These are phyloP conservation scores for Drosophila niveifrons DNA, from an alignment of 2,888 invertebrate genomes.

Conservation along the genomic window DNA sequence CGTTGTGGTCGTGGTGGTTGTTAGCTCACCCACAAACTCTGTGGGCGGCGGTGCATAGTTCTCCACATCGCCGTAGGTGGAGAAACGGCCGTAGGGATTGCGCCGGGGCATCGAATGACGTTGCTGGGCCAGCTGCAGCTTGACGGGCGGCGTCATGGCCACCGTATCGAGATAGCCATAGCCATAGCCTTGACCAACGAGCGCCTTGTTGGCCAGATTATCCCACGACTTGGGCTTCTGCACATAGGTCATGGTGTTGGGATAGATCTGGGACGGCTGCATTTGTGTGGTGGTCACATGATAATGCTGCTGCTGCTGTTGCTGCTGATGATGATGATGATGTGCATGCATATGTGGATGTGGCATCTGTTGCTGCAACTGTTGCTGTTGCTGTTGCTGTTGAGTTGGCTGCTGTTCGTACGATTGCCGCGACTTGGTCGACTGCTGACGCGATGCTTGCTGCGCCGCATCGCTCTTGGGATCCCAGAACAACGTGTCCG, in stretches of 20 bases:
- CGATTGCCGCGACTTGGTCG: slow-evolving; percentile 87
- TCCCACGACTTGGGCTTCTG: slow-evolving; percentile 96
- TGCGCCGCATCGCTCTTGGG: slow-evolving; percentile 85
- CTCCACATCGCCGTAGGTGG: slow-evolving; percentile 85
- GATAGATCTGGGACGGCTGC: slow-evolving; percentile 85
- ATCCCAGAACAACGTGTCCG: slow-evolving; percentile 95
- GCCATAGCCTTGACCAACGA: slow-evolving; percentile 94
- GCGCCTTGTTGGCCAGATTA: slow-evolving; percentile 93
- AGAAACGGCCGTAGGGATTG: slow-evolving; percentile 85
- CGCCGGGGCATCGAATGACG: slow-evolving; percentile 86
- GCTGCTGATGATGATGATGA: slow-evolving; percentile 84
- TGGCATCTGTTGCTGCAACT: slow-evolving; percentile 52
- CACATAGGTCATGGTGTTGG: slow-evolving; percentile 85
- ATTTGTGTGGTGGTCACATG: slow-evolving; percentile 85
- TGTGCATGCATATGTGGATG: slow-evolving; percentile 59
- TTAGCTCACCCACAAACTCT: slow-evolving; percentile 85
- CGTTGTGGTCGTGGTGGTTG: slow-evolving; percentile 86
- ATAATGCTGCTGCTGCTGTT: slow-evolving; percentile 84
- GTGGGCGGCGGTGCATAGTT: slow-evolving; percentile 86
- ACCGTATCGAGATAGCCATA: slow-evolving; percentile 92
- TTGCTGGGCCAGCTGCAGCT: slow-evolving; percentile 86
- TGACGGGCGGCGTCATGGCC: slow-evolving; percentile 84
- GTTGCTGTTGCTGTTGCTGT: slow-evolving; percentile 71
- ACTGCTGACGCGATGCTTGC: slow-evolving; percentile 85
- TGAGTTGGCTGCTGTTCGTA: slow-evolving; percentile 84